Percentiles rank a stretch among this genome's conserved stretches.
These are phyloP conservation scores for Agrypnus murinus DNA, from an alignment of 2,888 invertebrate species.

Conservation along the genomic window DNA sequence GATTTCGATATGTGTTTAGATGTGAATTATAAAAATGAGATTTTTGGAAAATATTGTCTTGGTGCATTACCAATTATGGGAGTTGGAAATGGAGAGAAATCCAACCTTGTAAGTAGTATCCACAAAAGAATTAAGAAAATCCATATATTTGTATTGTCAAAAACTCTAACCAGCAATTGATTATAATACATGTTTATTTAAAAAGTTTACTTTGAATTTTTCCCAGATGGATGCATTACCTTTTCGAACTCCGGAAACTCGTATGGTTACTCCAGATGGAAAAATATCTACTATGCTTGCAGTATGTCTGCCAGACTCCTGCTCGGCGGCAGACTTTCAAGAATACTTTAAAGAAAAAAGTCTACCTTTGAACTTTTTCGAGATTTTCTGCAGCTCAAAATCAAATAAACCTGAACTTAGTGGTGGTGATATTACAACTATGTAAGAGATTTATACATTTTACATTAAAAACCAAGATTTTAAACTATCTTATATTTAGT, in stretches of 20 bases:
- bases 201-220: too few relatives aligned
- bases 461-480: background rate
- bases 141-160: too few relatives aligned
- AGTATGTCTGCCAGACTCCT: conserved; percentile 15
- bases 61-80: background rate
- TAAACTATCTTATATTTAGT: background rate
- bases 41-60: conserved; percentile 8
- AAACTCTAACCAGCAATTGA: too few relatives aligned
- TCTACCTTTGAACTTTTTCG: background rate
- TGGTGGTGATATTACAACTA: conserved; percentile 6
- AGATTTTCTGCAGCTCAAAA: conserved; percentile 9
- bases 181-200: too few relatives aligned
- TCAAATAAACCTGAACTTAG: conserved; percentile 8
- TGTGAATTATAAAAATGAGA: background rate
- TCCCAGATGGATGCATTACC: too few relatives aligned
- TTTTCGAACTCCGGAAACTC: background rate
- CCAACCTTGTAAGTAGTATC: background rate
- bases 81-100: background rate
- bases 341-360: background rate
- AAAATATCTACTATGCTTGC: background rate
- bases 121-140: background rate
- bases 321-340: conserved; percentile 7
- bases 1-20: conserved; percentile 54
- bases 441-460: conserved; percentile 9
- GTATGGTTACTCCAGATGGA: background rate